Percentiles rank a stretch among this genome's conserved stretches.
Conservation (phyloP, 2,113 vertebrate species). For the Phyllostomus hastatus region DNA sequence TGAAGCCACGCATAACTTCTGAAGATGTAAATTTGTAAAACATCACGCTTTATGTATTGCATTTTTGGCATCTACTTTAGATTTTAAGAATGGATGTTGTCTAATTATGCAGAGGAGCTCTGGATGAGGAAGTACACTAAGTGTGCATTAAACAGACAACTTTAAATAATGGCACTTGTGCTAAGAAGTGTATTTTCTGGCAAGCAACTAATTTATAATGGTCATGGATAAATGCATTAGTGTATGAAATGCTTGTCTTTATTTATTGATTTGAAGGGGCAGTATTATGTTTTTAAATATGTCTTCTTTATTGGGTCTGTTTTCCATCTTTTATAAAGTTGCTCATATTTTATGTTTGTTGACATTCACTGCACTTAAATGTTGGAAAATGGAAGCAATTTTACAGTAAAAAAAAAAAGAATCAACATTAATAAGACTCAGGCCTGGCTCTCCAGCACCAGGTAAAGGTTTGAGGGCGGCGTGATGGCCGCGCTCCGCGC, state of each 20-base stretch:
- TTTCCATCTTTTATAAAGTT: conserved; percentile 82
- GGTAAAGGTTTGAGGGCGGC: conserved; percentile 47
- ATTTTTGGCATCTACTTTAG: conserved; percentile 85
- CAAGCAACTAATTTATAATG: conserved; percentile 90
- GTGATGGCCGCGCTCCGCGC: neutral
- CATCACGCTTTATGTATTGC: conserved; percentile 82
- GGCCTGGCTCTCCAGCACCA: neutral
- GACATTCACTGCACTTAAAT: conserved; percentile 77
- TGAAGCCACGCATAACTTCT: conserved; percentile 81
- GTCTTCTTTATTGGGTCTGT: conserved; percentile 82
- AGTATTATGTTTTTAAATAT: conserved; percentile 84
- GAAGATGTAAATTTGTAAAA: conserved; percentile 85
- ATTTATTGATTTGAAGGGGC: conserved; percentile 88
- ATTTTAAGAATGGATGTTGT: conserved; percentile 89
- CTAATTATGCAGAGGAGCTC: conserved; percentile 86
- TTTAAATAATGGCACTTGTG: conserved; percentile 90
- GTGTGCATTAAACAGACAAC: conserved; percentile 89
- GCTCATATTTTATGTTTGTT: conserved; percentile 80
- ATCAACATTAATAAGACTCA: conserved; percentile 58
- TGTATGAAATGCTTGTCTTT: conserved; percentile 88
- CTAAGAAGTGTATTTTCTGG: conserved; percentile 91
- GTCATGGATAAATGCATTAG: conserved; percentile 90
- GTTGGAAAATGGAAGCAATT: conserved; percentile 79
- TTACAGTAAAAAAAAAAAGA: conserved; percentile 67
- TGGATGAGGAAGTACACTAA: conserved; percentile 88